Percentiles rank a stretch among this genome's conserved stretches.
phyloP scores from a whole-genome alignment of 2,113 vertebrate genomes.

The Tragelaphus imberbis region DNA sequence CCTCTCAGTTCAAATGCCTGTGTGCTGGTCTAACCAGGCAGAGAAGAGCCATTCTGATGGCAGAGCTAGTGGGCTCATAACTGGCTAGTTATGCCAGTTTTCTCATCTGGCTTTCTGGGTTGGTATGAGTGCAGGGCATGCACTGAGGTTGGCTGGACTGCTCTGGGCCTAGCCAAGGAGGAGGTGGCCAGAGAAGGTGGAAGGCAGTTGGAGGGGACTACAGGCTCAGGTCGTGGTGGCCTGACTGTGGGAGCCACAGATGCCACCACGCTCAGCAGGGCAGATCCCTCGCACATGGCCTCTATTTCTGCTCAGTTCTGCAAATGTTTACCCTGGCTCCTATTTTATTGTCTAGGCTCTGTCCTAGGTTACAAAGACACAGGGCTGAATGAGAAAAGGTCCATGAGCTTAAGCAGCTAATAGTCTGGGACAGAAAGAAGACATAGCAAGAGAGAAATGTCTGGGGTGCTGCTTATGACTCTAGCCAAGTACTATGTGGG shows the following conservation, averaged over 20 bases:
- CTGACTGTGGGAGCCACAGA: background rate
- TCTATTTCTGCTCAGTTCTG: background rate
- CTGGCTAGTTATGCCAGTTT: background rate
- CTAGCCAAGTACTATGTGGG: background rate
- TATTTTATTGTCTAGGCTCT: background rate
- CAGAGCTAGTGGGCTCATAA: background rate
- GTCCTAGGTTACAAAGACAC: background rate
- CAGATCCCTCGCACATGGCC: background rate
- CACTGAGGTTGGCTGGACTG: background rate
- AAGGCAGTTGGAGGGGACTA: background rate
- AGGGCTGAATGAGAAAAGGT: background rate
- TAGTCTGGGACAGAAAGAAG: background rate
- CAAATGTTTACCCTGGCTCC: background rate
- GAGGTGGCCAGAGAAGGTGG: background rate
- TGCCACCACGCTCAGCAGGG: background rate
- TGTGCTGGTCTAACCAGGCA: background rate
- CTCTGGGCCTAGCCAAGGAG: background rate
- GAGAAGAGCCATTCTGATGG: background rate
- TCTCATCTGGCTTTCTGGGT: background rate
- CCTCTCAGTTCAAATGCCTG: background rate
- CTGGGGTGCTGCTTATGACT: background rate
- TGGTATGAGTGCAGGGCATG: rapidly evolving
- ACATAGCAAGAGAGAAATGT: background rate
- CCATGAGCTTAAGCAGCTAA: background rate
- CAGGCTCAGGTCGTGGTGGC: background rate